Evolutionary conservation across 2,113 vertebrate species (phyloP), one percentile per base, ranked within the genome.

Genomic region (Calonectris borealis): DNA sequence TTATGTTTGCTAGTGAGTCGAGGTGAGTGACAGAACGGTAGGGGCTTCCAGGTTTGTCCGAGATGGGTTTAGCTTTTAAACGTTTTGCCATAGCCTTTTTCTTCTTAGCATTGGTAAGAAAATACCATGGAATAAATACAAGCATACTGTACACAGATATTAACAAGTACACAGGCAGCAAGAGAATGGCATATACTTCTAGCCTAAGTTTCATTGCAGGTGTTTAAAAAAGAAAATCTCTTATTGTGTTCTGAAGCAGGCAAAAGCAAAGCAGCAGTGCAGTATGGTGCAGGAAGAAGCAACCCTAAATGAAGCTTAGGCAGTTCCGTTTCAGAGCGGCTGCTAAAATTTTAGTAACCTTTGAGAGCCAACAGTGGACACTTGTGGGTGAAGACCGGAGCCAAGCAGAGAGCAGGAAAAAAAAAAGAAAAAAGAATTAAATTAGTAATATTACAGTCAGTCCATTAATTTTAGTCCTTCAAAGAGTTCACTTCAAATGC

Each of bases 61-160:
- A 98, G 66, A 97, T 97, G 79, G 99, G 98, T 40, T 98, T 99
- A 80, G 99, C 99, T 97, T 99, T 99, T 96, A 99, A 95, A 91
- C 99, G 98, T 70, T 98, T 99, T 83, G 99, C 99, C 97, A 98
- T 98, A 83, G 98, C 97, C 97, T 98, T 98, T 98, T 96, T 99
- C 96, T 98, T 97, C 96, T 98, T 98, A 7, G 99, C 99, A 64
- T 99, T 98, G 55, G 99, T 99, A 93, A 99, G 98, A 98, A 99
- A 99, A 98, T 99, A 99, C 99, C 99, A 99, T 11, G 99, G 99
- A 95, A 99, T 98, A 97, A 99, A 99, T 97, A 99, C 98, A 92
- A 99, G 96, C 90, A 98, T 27, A 78, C 99, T 99, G 97, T 99
- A 99, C 93, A 99, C 90, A 98, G 99, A 99, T 97, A 99, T 98